phyloP scores from a whole-genome alignment of 2,888 invertebrate species.

The Tiliacea citrago region DNA sequence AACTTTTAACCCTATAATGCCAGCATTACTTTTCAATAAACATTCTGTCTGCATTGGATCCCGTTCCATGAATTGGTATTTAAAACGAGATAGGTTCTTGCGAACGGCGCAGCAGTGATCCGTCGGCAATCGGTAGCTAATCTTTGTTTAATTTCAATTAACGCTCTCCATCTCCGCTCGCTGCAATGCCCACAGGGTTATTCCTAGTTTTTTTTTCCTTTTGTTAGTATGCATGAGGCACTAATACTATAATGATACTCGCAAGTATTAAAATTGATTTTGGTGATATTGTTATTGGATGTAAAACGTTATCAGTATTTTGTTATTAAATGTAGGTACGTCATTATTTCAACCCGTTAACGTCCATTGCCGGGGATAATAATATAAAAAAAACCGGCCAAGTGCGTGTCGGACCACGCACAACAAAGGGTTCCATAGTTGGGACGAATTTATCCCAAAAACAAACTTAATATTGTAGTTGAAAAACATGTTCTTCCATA shows the following conservation, averaged over 20 bases:
- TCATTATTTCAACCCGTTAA: not conserved
- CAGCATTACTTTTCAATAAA: slow-evolving; percentile 61
- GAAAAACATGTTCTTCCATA: no score
- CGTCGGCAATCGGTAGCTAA: slow-evolving; percentile 80
- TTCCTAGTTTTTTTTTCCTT: slow-evolving; percentile 41
- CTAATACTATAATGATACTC: no score
- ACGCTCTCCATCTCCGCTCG: slow-evolving; percentile 66
- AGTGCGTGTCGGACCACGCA: no score
- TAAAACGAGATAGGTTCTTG: slow-evolving; percentile 76
- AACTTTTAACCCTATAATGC: slow-evolving; percentile 37
- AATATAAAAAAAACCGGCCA: not conserved
- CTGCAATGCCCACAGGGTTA: slow-evolving; percentile 59
- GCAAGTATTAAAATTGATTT: slow-evolving; percentile 36
- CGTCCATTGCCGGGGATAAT: not conserved
- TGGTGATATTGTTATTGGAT: not conserved
- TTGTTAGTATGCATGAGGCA: slow-evolving; percentile 20
- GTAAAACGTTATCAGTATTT: not conserved
- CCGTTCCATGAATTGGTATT: slow-evolving; percentile 63
- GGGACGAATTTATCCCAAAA: no score
- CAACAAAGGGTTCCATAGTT: no score
- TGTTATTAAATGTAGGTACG: not conserved
- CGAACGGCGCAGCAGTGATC: slow-evolving; percentile 75
- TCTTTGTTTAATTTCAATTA: slow-evolving; percentile 89
- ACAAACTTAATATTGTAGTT: no score
- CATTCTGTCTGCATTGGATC: slow-evolving; percentile 57